Conservation (phyloP, 1,140 invertebrate genomes). For the Anastrepha obliqua region DNA sequence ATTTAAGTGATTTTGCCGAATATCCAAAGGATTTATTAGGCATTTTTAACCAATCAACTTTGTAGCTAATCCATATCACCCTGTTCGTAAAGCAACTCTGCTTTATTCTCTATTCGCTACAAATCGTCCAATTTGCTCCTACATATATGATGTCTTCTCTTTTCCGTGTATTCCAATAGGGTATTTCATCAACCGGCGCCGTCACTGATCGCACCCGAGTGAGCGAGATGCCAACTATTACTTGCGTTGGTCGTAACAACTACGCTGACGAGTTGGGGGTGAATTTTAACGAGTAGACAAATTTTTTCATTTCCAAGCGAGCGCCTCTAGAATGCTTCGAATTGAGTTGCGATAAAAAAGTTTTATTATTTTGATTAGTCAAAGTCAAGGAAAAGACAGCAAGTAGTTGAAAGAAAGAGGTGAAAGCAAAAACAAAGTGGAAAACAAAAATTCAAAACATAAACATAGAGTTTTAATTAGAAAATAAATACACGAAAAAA, state of each 20-base stretch:
- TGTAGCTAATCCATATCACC: background rate
- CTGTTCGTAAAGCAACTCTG: background rate
- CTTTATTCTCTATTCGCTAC: background rate
- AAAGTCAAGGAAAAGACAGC: constrained; percentile 49
- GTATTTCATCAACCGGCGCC: background rate
- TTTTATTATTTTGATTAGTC: constrained; percentile 55
- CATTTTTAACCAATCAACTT: no score
- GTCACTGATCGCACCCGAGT: background rate
- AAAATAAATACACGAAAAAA: background rate
- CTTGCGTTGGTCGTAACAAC: constrained; percentile 29
- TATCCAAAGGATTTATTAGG: no score
- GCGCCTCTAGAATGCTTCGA: constrained; percentile 11
- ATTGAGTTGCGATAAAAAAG: constrained; percentile 50
- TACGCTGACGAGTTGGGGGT: constrained; percentile 4
- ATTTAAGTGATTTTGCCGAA: no score
- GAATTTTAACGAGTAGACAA: constrained; percentile 34
- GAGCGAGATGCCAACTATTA: background rate
- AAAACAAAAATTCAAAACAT: constrained; percentile 42
- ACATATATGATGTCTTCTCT: background rate
- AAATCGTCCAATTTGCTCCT: background rate
- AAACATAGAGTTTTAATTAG: constrained; percentile 11
- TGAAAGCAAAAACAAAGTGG: constrained; percentile 39
- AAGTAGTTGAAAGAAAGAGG: constrained; percentile 34
- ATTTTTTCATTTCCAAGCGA: constrained; percentile 46
- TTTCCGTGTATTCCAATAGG: background rate